Evolutionary conservation across 2,888 invertebrate species (phyloP).

Genomic region (Tortricodes alternella): DNA sequence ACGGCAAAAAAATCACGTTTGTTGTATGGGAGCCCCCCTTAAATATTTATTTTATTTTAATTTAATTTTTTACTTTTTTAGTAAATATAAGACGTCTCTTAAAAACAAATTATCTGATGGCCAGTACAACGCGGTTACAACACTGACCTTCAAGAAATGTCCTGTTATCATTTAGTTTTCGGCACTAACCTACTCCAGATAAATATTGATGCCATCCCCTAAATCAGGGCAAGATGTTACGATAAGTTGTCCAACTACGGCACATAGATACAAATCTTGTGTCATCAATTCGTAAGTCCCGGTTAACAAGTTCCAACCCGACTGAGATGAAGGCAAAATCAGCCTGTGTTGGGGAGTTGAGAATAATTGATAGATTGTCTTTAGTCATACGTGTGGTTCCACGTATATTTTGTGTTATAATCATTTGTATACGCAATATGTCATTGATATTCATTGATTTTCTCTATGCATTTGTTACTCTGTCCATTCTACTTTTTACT

Average conservation of each 20-base stretch:
- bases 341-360: not conserved
- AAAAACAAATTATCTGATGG: no score
- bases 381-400: constrained; percentile 4
- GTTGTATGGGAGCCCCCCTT: no score
- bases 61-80: no score
- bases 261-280: constrained; percentile 21
- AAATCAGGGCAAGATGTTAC: constrained; percentile 21
- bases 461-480: no score
- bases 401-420: not conserved
- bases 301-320: not conserved
- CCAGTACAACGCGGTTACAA: no score
- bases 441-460: no score
- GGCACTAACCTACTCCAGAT: constrained; percentile 7
- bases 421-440: no score
- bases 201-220: constrained; percentile 5
- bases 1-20: no score
- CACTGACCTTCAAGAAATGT: not conserved
- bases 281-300: constrained; percentile 25
- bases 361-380: constrained; percentile 4
- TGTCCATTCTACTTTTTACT: no score
- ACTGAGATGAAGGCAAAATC: not conserved
- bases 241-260: constrained; percentile 15
- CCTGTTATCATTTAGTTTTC: not conserved
- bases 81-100: no score
- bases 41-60: no score